Evolutionary conservation across 2,888 invertebrate species (phyloP), one percentile per base, ranked within the genome.

Genomic region (Smittia aterrima): DNA sequence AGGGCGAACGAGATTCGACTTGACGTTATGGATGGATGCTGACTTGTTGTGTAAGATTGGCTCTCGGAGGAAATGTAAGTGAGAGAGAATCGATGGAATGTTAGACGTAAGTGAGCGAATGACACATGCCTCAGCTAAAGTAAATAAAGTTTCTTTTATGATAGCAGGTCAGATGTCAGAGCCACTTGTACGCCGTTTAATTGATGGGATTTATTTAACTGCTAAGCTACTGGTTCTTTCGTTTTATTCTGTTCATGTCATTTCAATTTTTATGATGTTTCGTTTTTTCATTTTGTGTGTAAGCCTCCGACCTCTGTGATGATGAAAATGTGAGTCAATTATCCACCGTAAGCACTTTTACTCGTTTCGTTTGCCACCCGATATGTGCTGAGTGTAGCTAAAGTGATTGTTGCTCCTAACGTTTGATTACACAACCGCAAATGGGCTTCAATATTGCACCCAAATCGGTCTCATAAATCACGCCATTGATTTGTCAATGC

Each of bases 401-500:
- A 47, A 47, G 53, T 47, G 53, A 47, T 47, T 47, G 53, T 47
- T 16, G 53, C 53, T 47, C 53, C 53, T 47, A 13, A 47, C 53
- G 16, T 16, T 11, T 47, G 53, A 47, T 47, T 47, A 18, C 53
- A 47, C 53, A 47, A 47, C 53, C n/a, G 53, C n/a, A 13, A 47
- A 16, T 47, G 18, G 20, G 22, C 18, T 20, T 18, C 53, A 4
- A 7, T 58, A 58, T 58, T 22, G 22, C 16, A 58, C 18, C 7
- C 7, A 11, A 67, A 67, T 38, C 16, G 20, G 18, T 27, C 67
- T 22, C 47, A 70, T 70, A 70, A 70, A 70, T 70, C 70, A 70
- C 70, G 6, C 70, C 24, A 70, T 70, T 70, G 70, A 70, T 70
- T 70, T 70, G 70, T 70, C 70, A 70, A 70, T 27, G 24, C 27